These are phyloP conservation scores for Junonia oenone DNA, from an alignment of 2,888 invertebrate genomes.

Conservation along the genomic window DNA sequence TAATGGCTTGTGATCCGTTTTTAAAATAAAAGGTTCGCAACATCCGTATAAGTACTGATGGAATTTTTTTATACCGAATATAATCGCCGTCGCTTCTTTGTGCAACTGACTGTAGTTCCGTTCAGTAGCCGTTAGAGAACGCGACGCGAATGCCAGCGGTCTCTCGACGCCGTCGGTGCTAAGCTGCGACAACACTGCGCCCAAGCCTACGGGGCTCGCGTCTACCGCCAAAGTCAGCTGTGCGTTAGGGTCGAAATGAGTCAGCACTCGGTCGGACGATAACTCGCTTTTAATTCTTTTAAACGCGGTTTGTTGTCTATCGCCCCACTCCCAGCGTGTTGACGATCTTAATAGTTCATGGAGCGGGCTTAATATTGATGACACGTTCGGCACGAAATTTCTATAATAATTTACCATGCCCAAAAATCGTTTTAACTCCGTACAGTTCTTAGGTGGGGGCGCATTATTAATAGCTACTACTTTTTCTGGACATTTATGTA, in stretches of 20 bases:
- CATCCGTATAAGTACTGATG: constrained; percentile 29
- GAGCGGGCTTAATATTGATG: constrained; percentile 28
- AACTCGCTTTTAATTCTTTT: constrained; percentile 13
- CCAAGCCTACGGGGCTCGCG: constrained; percentile 30
- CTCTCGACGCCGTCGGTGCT: constrained; percentile 20
- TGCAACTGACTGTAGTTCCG: constrained; percentile 27
- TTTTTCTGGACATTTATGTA: constrained; percentile 25
- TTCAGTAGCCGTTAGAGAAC: constrained; percentile 23
- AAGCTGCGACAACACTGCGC: constrained; percentile 25
- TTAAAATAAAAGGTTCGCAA: constrained; percentile 23
- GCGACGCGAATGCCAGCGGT: constrained; percentile 25
- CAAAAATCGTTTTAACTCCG: constrained; percentile 31
- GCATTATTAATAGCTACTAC: constrained; percentile 32
- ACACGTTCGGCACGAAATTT: constrained; percentile 34
- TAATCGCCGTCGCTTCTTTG: constrained; percentile 29
- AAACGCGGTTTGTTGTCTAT: constrained; percentile 14
- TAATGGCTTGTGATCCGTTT: constrained; percentile 27
- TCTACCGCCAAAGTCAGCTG: constrained; percentile 25
- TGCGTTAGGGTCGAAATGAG: constrained; percentile 25
- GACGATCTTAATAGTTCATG: constrained; percentile 19
- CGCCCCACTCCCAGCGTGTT: constrained; percentile 17
- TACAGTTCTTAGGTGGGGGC: constrained; percentile 26
- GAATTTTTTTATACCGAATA: constrained; percentile 26
- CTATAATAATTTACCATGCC: constrained; percentile 35
- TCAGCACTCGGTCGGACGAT: constrained; percentile 19